These are phyloP conservation scores for Varanus komodoensis DNA, from an alignment of 2,113 vertebrate species.

Conservation along the genomic window DNA sequence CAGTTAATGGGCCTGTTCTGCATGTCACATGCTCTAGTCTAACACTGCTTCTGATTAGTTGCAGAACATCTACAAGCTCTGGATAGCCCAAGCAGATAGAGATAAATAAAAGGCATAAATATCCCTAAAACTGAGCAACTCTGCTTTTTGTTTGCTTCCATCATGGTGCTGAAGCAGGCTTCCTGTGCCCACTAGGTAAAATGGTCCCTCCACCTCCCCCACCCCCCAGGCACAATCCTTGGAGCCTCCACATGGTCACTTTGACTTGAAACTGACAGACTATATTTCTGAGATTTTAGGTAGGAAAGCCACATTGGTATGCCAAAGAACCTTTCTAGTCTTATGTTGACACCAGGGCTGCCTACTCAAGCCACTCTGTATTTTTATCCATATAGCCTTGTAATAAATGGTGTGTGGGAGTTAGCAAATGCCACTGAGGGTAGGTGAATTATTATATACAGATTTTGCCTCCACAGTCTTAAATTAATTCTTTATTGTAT, in stretches of 20 bases:
- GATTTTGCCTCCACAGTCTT: not conserved
- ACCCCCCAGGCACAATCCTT: not conserved
- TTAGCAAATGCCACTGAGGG: not conserved
- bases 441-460: not conserved
- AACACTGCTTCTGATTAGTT: not conserved
- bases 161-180: not conserved
- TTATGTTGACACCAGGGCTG: not conserved
- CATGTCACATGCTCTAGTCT: not conserved
- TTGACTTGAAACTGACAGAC: not conserved
- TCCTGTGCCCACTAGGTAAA: not conserved
- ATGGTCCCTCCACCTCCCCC: not conserved
- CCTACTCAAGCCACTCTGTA: not conserved
- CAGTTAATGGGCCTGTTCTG: not conserved
- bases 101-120: not conserved
- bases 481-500: not conserved
- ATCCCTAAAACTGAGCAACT: not conserved
- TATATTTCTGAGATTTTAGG: not conserved
- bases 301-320: not conserved
- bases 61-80: not conserved
- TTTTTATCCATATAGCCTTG: not conserved
- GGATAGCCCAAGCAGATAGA: not conserved
- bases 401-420: not conserved
- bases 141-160: not conserved
- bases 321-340: not conserved
- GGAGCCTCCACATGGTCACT: not conserved